Base-by-base conservation (phyloP, 2,797 vertebrate genomes). In the Vultur gryphus region DNA sequence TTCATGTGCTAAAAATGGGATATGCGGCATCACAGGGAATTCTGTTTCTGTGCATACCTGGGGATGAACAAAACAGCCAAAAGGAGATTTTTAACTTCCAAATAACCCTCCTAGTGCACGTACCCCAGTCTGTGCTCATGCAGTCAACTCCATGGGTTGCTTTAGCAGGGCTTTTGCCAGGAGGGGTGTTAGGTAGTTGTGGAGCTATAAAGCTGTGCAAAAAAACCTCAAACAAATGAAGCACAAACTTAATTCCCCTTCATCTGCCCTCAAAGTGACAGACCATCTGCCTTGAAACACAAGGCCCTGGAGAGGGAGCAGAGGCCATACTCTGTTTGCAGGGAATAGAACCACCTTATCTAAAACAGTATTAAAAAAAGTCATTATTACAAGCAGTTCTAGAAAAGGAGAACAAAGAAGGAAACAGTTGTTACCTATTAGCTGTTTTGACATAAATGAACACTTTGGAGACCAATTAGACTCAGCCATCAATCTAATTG, bases 401-500 rank as follows among this genome's bases (percentile, higher is more conserved):
- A 76, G 54, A 76, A 61, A 81, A 70, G 16, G 8, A 39, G 31
- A 70, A 51, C 18, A 23, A 43, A 67, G 37, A n/a, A 69, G 49
- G 57, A 88, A 90, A 13, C 4, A 1, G 43, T 77, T 84, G 55
- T 43, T 67, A 65, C 39, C n/a, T 76, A 48, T 51, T 43, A 93
- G 90, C 41, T 76, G 31, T 29, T 90, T 39, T 75, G 89, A 93
- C 73, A 91, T 21, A 75, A 90, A 62, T 0, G 3, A 76, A 61
- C 13, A 9, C 90, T 75, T 85, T 5, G 37, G 89, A 93, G 82
- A 91, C 72, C 77, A 84, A 66, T 92, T 79, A 96, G 72, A 82
- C 58, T 90, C 76, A 48, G 44, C 35, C 79, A 87, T 87, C 92
- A 75, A 41, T 75, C 72, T 90, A 82, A 95, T 57, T 89, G 89